Conservation (phyloP, 1,140 invertebrate genomes). For the Andrena cerasifolii region DNA sequence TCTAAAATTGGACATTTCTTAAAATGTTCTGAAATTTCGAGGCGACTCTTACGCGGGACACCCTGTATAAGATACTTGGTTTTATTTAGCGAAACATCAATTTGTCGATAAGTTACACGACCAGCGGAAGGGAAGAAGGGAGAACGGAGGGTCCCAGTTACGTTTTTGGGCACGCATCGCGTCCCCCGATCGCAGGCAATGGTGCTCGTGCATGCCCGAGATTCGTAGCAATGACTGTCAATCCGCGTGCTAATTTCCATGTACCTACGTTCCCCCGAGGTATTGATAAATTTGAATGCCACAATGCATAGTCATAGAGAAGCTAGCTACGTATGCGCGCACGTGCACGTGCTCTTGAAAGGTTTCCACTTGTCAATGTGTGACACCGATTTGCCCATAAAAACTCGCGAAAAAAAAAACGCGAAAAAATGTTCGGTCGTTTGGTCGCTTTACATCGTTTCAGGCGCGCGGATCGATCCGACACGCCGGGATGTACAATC, state of each 20-base stretch:
- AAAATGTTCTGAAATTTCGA: too few species aligned
- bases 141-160: too few species aligned
- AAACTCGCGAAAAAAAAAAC: slow-evolving; percentile 7
- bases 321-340: background rate
- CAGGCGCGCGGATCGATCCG: slow-evolving; percentile 3
- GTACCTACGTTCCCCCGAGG: background rate
- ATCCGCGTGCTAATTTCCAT: slow-evolving; percentile 12
- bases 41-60: too few species aligned
- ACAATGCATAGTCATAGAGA: background rate
- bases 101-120: too few species aligned
- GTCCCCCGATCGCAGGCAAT: background rate
- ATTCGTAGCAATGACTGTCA: background rate
- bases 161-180: background rate
- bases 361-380: slow-evolving; percentile 18
- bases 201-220: background rate
- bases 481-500: background rate
- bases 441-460: slow-evolving; percentile 1
- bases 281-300: slow-evolving; percentile 1
- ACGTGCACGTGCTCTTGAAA: background rate
- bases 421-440: background rate
- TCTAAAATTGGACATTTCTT: too few species aligned
- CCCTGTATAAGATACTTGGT: too few species aligned
- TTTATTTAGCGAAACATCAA: too few species aligned
- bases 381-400: slow-evolving; percentile 3
- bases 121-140: too few species aligned